Base-by-base conservation (phyloP, 2,888 invertebrate species). In the Cinara cedri region DNA sequence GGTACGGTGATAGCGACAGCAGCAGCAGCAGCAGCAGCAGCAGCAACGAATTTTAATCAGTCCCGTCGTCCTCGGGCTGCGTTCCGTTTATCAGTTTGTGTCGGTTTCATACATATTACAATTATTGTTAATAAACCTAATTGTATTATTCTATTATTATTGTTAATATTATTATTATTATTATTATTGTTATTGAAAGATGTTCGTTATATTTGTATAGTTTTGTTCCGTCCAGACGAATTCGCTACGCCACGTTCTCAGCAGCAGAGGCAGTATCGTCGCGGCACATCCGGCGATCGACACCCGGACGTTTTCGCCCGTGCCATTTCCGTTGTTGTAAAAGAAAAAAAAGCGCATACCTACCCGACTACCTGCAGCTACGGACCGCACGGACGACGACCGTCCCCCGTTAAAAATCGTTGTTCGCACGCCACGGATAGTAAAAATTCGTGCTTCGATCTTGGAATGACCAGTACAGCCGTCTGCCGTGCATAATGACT, bases 401-500 rank as follows among this genome's bases (percentile, higher is more conserved):
- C 10, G 19, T 34, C 34, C 34, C 3, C n/a, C n/a, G n/a, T n/a
- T n/a, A n/a, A n/a, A n/a, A n/a, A n/a, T n/a, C n/a, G n/a, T n/a
- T n/a, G n/a, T n/a, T 34, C 34, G 54, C 49, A 24, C 13, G 26
- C 8, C 60, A 21, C 26, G 14, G 51, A 16, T 74, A 54, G 24
- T 13, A 2, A 34, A 10, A n/a, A 54, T 6, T n/a, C n/a, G 3
- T 42, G 51, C 54, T 34, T 54, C 13, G 24, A 42, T 51, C 24
- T 16, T 70, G 78, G 70, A 62, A 78, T 78, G 78, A 78, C n/a
- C 57, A 51, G 63, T 13, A 19, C 13, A 10, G 14, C 11, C 51
- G 6, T 9, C 26, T 60, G n/a, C 1, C 46, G 49, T 65, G 72
- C 82, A 83, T 62, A 75, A 89, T 89, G 88, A 88, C 88, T 84